Base-by-base conservation (phyloP, 2,797 vertebrate species). In the Pseudochromis fuscus region DNA sequence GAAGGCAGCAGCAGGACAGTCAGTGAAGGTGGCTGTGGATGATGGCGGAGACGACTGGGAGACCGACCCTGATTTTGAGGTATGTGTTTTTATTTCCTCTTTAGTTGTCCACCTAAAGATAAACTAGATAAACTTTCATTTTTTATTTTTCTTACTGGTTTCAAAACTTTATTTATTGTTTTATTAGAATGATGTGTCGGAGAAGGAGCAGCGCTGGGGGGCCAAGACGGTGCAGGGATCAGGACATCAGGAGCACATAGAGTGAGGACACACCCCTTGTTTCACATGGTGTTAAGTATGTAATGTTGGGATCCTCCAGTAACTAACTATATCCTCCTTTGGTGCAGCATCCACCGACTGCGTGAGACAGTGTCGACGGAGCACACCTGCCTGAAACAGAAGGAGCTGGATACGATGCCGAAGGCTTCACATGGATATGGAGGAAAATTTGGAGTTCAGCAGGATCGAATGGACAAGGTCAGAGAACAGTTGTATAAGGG, bases 201-300 rank as follows among this genome's bases (percentile, higher is more conserved):
- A 99, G 87, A 96, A 97, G 69, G 97, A 99, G 18, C 97, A 98
- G 88, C 94, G 98, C 73, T 99, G 98, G 98, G 97, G 98, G 2
- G 97, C 98, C 15, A 98, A 98, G 87, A 97, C 98, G 0, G 97
- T 99, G 83, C 91, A 87, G 3, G 98, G 98, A 18, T 99, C 98
- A 0, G 98, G 98, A 63, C 98, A 98, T 81, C 98, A 98, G 91
- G 98, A 95, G 21, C 97, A 98, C 90, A 98, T 98, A 75, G 93
- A 98, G 98, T 99, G 89, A 95, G 94, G 40, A 30, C 0, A 0
- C 9, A 0, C 1, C 12, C 27, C 0, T 0, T 27, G 2, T 3
- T 24, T 15, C 3, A 3, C 1, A n/a, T 7, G 11, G 5, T 15
- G 1, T n/a, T n/a, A 42, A n/a, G 2, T 7, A 7, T 18, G n/a